A percentile compares a stretch with the other conserved stretches of the same genome.
phyloP scores from a whole-genome alignment of 2,888 invertebrate genomes.

The Epinotia ramella region DNA sequence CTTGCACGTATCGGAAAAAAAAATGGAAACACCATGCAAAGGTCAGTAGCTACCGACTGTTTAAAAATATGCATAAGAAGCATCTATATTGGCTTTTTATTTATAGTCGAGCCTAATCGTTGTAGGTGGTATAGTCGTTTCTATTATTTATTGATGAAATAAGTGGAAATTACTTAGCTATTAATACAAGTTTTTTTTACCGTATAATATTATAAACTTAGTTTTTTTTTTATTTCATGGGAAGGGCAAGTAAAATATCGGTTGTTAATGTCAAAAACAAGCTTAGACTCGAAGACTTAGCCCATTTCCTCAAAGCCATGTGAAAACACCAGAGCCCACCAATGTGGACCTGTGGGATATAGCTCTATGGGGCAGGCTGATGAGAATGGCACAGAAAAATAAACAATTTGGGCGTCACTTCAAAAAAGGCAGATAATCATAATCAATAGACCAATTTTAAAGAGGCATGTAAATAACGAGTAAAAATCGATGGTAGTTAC shows the following conservation, averaged over 20 bases:
- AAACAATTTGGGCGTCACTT: not conserved
- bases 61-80: not conserved
- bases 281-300: not conserved
- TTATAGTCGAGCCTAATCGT: not conserved
- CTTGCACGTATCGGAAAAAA: not conserved
- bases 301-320: not conserved
- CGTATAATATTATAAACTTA: not conserved
- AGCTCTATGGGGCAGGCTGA: not conserved
- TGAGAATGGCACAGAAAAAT: not conserved
- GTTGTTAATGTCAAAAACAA: not conserved
- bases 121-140: slow-evolving; percentile 21
- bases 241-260: not conserved
- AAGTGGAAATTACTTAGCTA: slow-evolving; percentile 12
- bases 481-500: slow-evolving; percentile 44
- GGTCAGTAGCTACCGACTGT: not conserved
- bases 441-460: slow-evolving; percentile 1
- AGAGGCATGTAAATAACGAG: slow-evolving; percentile 24
- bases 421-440: not conserved
- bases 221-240: not conserved
- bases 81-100: not conserved
- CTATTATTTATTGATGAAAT: slow-evolving; percentile 3
- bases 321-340: not conserved
- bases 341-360: not conserved
- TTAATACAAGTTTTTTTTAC: slow-evolving; percentile 4
- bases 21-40: not conserved